Percentiles rank a stretch among this genome's conserved stretches.
Evolutionary conservation across 2,113 vertebrate species (phyloP).

Genomic region (Vicugna pacos): DNA sequence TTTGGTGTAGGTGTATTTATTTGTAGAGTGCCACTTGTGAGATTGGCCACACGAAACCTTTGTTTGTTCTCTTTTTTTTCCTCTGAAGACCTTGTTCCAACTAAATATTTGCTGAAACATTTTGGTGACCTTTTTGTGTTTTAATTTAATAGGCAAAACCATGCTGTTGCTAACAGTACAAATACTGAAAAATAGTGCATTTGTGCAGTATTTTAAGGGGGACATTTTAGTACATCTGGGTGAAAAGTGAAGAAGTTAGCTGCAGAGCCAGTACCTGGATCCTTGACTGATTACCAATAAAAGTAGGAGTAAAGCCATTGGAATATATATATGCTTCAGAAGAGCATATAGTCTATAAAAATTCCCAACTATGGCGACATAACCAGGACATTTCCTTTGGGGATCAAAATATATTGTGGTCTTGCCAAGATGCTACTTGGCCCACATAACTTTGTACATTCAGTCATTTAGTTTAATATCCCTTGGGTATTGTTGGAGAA

Average conservation of each 20-base stretch:
- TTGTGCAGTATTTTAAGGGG: slow-evolving; percentile 41
- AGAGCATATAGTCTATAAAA: neutral
- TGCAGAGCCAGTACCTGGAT: neutral
- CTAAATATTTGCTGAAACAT: slow-evolving; percentile 68
- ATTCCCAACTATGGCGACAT: neutral
- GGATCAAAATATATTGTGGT: slow-evolving; percentile 39
- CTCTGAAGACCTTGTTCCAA: slow-evolving; percentile 45
- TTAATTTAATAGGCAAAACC: slow-evolving; percentile 60
- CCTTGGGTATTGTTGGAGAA: neutral
- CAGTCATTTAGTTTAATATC: neutral
- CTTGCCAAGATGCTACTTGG: neutral
- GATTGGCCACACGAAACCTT: neutral
- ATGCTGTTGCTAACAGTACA: neutral
- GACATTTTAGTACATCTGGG: slow-evolving; percentile 13
- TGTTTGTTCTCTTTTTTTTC: slow-evolving; percentile 30
- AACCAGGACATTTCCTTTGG: slow-evolving; percentile 32
- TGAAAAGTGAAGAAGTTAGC: slow-evolving; percentile 21
- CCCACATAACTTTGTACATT: slow-evolving; percentile 20
- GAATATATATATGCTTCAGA: neutral
- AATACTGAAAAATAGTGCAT: neutral
- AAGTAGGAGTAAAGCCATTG: neutral
- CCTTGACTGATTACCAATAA: slow-evolving; percentile 46
- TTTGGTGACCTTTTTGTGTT: slow-evolving; percentile 45
- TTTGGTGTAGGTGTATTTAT: slow-evolving; percentile 2
- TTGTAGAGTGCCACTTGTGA: slow-evolving; percentile 48